Evolutionary conservation across 2,797 vertebrate genomes (phyloP).

Genomic region (Bradypodion ventrale): DNA sequence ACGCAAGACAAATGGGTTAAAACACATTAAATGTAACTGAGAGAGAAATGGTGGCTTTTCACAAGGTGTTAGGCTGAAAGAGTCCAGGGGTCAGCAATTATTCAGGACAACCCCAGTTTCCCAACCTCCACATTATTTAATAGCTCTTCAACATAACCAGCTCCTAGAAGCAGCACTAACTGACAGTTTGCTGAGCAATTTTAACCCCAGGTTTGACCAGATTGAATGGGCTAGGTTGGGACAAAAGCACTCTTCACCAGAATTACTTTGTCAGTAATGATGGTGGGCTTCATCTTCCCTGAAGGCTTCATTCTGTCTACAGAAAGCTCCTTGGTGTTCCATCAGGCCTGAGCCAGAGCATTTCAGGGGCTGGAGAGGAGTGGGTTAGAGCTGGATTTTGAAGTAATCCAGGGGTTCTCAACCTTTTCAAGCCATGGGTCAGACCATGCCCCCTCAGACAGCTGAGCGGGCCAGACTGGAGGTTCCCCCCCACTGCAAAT

Average conservation of each 20-base stretch:
- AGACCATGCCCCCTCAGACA: not conserved
- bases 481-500: too few species aligned
- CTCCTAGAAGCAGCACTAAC: not conserved
- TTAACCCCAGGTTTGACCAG: not conserved
- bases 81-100: too few species aligned
- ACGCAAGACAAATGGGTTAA: not conserved
- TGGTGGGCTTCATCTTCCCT: too few species aligned
- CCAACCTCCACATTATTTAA: not conserved
- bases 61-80: too few species aligned
- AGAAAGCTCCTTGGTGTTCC: not conserved
- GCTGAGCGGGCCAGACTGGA: too few species aligned
- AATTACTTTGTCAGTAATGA: not conserved
- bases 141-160: not conserved
- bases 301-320: not conserved
- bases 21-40: not conserved
- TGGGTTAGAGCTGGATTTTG: not conserved
- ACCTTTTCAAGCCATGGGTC: too few species aligned
- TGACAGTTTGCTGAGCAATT: not conserved
- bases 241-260: not conserved
- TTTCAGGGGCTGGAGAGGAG: not conserved
- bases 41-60: too few species aligned
- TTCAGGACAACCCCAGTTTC: too few species aligned
- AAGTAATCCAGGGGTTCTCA: too few species aligned
- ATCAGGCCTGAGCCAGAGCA: not conserved
- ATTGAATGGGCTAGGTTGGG: not conserved